Evolutionary conservation across 2,113 vertebrate genomes (phyloP).

Genomic region (Tyrannus savana): DNA sequence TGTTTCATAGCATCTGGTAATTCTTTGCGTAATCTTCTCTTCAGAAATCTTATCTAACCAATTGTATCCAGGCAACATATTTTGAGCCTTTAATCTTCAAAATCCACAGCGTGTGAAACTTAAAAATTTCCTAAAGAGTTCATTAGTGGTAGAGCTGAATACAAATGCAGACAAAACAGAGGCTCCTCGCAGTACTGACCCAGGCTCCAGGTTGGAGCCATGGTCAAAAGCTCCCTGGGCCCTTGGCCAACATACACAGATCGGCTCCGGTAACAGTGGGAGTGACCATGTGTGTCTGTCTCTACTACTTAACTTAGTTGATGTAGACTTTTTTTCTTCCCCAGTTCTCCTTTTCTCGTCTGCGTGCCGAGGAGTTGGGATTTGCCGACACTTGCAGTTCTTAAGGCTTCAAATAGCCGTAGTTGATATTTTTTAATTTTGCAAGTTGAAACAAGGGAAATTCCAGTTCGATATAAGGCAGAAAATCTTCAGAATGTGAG

Average conservation of each 20-base stretch:
- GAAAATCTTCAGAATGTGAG: constrained; percentile 27
- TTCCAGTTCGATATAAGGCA: background rate
- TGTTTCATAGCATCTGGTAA: background rate
- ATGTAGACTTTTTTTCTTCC: background rate
- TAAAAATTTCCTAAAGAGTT: background rate
- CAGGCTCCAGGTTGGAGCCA: background rate
- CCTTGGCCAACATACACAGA: background rate
- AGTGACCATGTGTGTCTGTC: background rate
- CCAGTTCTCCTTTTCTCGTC: background rate
- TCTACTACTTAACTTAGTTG: background rate
- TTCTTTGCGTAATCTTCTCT: constrained; percentile 31
- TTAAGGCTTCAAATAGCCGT: background rate
- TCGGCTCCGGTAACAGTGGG: background rate
- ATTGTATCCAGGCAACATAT: background rate
- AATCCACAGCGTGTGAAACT: constrained; percentile 2
- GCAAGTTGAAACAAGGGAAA: constrained; percentile 46
- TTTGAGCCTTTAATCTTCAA: constrained; percentile 46
- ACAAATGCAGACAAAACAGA: background rate
- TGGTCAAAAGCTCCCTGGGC: background rate
- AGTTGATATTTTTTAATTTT: constrained; percentile 22
- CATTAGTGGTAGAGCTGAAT: background rate
- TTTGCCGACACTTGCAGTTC: constrained; percentile 9
- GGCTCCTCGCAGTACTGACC: accelerated
- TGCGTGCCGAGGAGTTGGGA: background rate
- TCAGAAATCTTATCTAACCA: constrained; percentile 45